These are phyloP conservation scores for Triplophysa dalaica DNA, from an alignment of 2,113 vertebrate species.

Conservation along the genomic window DNA sequence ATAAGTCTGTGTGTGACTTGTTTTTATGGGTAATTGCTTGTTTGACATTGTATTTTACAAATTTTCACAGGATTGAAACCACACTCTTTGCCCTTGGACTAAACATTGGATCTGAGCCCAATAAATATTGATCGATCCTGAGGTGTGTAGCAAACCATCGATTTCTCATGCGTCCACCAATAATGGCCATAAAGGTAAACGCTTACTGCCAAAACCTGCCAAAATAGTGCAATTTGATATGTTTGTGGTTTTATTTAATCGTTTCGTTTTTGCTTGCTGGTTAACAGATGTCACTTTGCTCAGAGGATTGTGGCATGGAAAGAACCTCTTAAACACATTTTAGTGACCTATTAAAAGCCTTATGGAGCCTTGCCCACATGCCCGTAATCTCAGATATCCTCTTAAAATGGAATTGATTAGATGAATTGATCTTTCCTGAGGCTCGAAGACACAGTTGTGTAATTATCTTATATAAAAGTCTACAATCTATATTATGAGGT, in stretches of 20 bases:
- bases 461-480: slow-evolving; percentile 77
- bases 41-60: slow-evolving; percentile 48
- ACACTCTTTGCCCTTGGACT: slow-evolving; percentile 57
- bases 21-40: slow-evolving; percentile 55
- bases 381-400: slow-evolving; percentile 74
- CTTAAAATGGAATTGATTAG: slow-evolving; percentile 78
- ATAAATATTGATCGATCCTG: slow-evolving; percentile 61
- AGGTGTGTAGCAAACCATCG: slow-evolving; percentile 59
- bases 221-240: slow-evolving; percentile 39
- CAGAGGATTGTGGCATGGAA: slow-evolving; percentile 57
- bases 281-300: slow-evolving; percentile 46
- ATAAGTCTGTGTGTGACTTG: slow-evolving; percentile 52
- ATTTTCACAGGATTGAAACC: slow-evolving; percentile 47
- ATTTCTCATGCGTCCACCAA: slow-evolving; percentile 61
- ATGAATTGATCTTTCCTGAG: slow-evolving; percentile 74
- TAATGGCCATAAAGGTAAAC: slow-evolving; percentile 61
- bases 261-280: slow-evolving; percentile 29
- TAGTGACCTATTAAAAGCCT: slow-evolving; percentile 76
- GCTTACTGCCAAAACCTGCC: slow-evolving; percentile 49
- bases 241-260: slow-evolving; percentile 33
- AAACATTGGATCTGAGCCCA: slow-evolving; percentile 51
- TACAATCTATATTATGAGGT: slow-evolving; percentile 72
- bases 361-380: slow-evolving; percentile 66
- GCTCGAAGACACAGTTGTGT: slow-evolving; percentile 70
- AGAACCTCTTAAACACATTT: slow-evolving; percentile 72